phyloP scores from a whole-genome alignment of 2,113 vertebrate species.

The Sporophila hypoxantha region DNA sequence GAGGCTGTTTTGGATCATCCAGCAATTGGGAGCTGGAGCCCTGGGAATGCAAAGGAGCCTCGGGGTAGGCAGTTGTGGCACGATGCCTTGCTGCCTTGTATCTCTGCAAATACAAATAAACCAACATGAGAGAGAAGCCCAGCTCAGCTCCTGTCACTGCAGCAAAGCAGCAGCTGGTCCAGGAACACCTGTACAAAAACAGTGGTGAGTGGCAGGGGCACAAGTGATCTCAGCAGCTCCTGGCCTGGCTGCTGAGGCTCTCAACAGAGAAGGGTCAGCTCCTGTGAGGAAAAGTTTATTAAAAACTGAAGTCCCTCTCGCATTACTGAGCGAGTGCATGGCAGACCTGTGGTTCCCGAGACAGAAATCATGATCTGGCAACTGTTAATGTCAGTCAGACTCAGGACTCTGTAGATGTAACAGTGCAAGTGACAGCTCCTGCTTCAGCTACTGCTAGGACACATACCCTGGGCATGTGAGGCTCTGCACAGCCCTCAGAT shows the following conservation, averaged over 20 bases:
- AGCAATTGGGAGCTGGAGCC: slow-evolving; percentile 53
- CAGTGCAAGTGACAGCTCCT: slow-evolving; percentile 1
- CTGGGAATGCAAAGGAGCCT: slow-evolving; percentile 42
- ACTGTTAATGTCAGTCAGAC: neutral
- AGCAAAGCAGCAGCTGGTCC: slow-evolving; percentile 40
- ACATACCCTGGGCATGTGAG: rapidly evolving
- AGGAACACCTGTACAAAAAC: slow-evolving; percentile 46
- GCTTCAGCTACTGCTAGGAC: neutral
- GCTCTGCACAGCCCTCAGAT: neutral
- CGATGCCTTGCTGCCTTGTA: slow-evolving; percentile 66
- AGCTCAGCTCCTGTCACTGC: neutral
- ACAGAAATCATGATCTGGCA: neutral
- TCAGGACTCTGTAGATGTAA: neutral
- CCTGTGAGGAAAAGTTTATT: slow-evolving; percentile 57
- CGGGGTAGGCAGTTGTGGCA: slow-evolving; percentile 29
- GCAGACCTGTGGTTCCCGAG: slow-evolving; percentile 7
- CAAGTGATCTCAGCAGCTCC: slow-evolving; percentile 2
- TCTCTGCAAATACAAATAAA: slow-evolving; percentile 63
- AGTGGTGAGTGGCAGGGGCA: slow-evolving; percentile 1
- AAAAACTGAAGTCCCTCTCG: neutral
- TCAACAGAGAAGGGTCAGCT: slow-evolving; percentile 29
- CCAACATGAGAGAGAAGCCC: neutral
- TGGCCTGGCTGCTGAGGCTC: slow-evolving; percentile 45
- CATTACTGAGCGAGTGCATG: neutral
- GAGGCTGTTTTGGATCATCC: slow-evolving; percentile 17